phyloP scores from a whole-genome alignment of 2,888 invertebrate species.

The Nomada flava region DNA sequence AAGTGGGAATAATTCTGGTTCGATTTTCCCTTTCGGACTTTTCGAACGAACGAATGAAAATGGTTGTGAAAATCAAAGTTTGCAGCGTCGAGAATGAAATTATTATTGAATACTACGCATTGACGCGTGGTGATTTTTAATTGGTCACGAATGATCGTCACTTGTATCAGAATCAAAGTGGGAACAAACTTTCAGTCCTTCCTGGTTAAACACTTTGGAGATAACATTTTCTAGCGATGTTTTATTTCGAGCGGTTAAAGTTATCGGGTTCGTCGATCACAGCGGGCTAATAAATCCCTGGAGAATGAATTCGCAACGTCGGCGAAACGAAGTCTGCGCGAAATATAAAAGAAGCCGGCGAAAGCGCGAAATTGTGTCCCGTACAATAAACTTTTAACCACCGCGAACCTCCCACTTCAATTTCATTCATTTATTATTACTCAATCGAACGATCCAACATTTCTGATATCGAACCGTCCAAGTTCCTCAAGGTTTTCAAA shows the following conservation, averaged over 20 bases:
- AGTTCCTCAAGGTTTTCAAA: not conserved
- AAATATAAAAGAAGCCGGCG: not conserved
- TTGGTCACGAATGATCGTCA: not conserved
- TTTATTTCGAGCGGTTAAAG: no score
- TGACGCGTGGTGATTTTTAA: not conserved
- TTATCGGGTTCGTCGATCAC: not conserved
- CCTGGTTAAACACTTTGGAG: not conserved
- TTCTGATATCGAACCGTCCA: no score
- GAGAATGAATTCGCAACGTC: slow-evolving; percentile 1
- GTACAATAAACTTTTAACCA: not conserved
- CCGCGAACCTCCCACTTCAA: not conserved
- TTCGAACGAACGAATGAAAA: not conserved
- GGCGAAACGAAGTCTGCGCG: not conserved
- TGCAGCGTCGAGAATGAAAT: not conserved
- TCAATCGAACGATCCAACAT: no score
- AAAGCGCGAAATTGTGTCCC: not conserved
- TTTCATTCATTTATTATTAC: not conserved
- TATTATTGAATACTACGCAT: not conserved
- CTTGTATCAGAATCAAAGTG: not conserved
- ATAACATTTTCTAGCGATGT: not conserved
- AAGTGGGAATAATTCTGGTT: not conserved
- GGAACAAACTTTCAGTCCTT: not conserved
- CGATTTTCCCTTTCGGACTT: not conserved
- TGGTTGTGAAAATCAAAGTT: no score
- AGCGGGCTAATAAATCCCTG: not conserved